These are phyloP conservation scores for Euphydryas editha DNA, from an alignment of 2,888 invertebrate genomes.

Conservation along the genomic window DNA sequence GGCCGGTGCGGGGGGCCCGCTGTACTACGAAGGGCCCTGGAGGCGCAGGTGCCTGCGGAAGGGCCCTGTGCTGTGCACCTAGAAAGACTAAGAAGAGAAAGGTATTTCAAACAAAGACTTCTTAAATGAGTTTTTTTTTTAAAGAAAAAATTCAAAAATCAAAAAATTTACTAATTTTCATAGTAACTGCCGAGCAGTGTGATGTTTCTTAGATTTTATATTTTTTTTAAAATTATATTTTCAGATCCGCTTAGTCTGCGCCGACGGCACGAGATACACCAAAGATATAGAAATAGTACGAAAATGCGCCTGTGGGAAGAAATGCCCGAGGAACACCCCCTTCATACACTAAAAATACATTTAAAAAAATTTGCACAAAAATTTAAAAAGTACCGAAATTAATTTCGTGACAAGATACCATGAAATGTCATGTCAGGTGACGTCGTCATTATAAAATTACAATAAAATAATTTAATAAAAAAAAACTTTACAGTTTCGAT, in stretches of 20 bases:
- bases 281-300: conserved; percentile 98
- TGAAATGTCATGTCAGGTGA: too few species aligned
- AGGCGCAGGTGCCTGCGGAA: conserved; percentile 91
- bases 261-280: conserved; percentile 95
- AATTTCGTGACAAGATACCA: too few species aligned
- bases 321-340: conserved; percentile 82
- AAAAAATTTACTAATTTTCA: too few species aligned
- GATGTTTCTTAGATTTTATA: too few species aligned
- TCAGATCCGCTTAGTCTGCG: conserved; percentile 94
- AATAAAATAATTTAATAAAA: background rate
- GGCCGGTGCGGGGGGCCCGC: conserved; percentile 94
- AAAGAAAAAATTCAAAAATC: background rate
- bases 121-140: background rate
- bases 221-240: conserved; percentile 38
- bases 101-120: conserved; percentile 73
- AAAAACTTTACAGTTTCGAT: background rate
- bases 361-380: background rate
- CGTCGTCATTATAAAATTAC: background rate
- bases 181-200: too few species aligned
- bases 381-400: conserved; percentile 4
- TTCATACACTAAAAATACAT: conserved; percentile 58
- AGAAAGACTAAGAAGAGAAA: conserved; percentile 96
- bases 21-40: conserved; percentile 90
- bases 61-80: conserved; percentile 93
- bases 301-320: conserved; percentile 97